Evolutionary conservation across 2,113 vertebrate species (phyloP).

Genomic region (Dicaeum eximium): DNA sequence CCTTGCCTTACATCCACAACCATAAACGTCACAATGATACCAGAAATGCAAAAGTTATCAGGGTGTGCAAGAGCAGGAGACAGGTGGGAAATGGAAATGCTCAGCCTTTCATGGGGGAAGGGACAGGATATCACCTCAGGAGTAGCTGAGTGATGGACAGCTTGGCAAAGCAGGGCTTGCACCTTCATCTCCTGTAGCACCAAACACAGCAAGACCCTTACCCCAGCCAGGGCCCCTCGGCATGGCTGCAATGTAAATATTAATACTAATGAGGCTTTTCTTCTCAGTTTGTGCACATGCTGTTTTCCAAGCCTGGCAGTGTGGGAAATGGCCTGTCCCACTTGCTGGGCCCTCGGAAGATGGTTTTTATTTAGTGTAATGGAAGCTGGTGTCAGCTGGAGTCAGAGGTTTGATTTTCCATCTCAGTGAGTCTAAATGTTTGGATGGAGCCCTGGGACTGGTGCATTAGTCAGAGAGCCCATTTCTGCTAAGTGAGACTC

Average conservation of each 20-base stretch:
- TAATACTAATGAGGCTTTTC: neutral
- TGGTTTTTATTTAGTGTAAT: neutral
- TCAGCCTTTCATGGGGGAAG: neutral
- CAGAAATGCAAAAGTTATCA: neutral
- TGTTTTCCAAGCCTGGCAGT: neutral
- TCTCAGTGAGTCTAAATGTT: neutral
- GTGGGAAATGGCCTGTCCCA: neutral
- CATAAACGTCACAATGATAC: neutral
- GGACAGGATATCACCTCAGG: neutral
- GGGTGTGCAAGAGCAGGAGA: neutral
- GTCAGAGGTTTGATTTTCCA: constrained; percentile 27
- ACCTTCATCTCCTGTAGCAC: neutral
- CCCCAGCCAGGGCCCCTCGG: neutral
- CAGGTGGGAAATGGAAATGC: neutral
- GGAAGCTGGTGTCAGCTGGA: constrained; percentile 37
- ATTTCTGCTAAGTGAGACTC: neutral
- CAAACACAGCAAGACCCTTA: neutral
- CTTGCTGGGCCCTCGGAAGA: neutral
- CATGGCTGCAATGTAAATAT: neutral
- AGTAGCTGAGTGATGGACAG: neutral
- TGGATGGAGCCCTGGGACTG: neutral
- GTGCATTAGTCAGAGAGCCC: neutral
- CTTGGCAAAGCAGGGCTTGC: neutral
- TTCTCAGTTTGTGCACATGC: neutral
- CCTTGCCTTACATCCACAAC: neutral